Evolutionary conservation across 2,888 invertebrate species (phyloP).

Genomic region (Minunthozetes semirufus): DNA sequence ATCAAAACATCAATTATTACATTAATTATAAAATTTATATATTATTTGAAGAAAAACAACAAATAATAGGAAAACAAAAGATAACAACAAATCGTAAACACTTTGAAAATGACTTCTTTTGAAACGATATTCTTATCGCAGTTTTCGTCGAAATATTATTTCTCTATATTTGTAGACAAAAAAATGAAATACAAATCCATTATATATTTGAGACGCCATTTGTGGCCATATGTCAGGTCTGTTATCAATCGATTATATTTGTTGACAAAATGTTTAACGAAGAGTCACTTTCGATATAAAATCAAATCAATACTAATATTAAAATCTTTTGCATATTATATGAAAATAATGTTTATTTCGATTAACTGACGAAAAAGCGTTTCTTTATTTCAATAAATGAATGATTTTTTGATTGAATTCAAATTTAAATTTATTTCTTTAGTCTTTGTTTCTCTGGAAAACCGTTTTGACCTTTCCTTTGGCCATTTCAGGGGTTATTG

Average conservation of each 20-base stretch:
- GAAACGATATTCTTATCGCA: neutral
- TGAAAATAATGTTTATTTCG: conserved; percentile 28
- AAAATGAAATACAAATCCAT: neutral
- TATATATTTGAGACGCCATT: neutral
- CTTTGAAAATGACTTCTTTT: conserved; percentile 6
- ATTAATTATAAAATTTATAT: neutral
- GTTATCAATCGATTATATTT: conserved; percentile 19
- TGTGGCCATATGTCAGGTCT: neutral
- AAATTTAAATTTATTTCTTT: neutral
- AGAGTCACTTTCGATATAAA: neutral
- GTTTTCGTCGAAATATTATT: conserved; percentile 29
- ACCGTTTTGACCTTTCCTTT: conserved; percentile 35
- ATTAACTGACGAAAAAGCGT: conserved; percentile 11
- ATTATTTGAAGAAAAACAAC: neutral
- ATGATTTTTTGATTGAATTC: conserved; percentile 8
- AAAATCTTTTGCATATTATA: conserved; percentile 4
- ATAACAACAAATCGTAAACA: neutral
- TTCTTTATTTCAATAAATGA: conserved; percentile 5
- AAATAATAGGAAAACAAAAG: neutral
- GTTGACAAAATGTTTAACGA: conserved; percentile 20
- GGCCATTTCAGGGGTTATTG: conserved; percentile 39
- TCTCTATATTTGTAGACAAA: conserved; percentile 21
- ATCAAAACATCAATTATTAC: conserved; percentile 16
- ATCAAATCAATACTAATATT: conserved; percentile 3
- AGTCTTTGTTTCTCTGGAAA: conserved; percentile 35